Percentiles rank a stretch among this genome's conserved stretches.
phyloP scores from a whole-genome alignment of 1,140 invertebrate species.

The Zaprionus tsacasi region DNA sequence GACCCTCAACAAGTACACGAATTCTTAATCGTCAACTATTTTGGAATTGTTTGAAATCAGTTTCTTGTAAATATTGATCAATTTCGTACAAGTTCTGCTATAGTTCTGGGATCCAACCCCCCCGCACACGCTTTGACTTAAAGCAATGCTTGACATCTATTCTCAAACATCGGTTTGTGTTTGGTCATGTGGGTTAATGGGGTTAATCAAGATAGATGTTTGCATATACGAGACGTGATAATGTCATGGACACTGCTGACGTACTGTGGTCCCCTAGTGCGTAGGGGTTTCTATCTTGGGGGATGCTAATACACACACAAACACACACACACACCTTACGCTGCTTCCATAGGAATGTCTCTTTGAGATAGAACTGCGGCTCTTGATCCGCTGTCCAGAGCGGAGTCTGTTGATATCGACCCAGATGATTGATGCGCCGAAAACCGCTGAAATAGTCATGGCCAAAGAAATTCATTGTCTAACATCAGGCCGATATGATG shows the following conservation, averaged over 20 bases:
- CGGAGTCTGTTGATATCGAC: slow-evolving; percentile 24
- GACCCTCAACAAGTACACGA: no score
- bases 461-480: slow-evolving; percentile 73
- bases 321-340: slow-evolving; percentile 51
- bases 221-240: slow-evolving; percentile 11
- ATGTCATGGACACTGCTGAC: neutral
- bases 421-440: slow-evolving; percentile 63
- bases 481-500: slow-evolving; percentile 43
- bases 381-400: slow-evolving; percentile 55
- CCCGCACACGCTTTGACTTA: neutral
- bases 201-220: slow-evolving; percentile 55
- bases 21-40: no score
- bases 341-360: slow-evolving; percentile 56
- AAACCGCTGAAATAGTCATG: slow-evolving; percentile 73
- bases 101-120: neutral
- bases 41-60: neutral
- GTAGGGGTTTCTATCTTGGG: neutral
- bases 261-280: neutral
- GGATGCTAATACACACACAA: no score
- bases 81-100: neutral
- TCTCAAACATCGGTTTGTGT: slow-evolving; percentile 44
- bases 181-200: slow-evolving; percentile 61
- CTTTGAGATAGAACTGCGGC: slow-evolving; percentile 52
- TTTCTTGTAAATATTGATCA: neutral
- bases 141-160: slow-evolving; percentile 52